Evolutionary conservation across 1,140 invertebrate genomes (phyloP).

Genomic region (Tetramorium alpestre): DNA sequence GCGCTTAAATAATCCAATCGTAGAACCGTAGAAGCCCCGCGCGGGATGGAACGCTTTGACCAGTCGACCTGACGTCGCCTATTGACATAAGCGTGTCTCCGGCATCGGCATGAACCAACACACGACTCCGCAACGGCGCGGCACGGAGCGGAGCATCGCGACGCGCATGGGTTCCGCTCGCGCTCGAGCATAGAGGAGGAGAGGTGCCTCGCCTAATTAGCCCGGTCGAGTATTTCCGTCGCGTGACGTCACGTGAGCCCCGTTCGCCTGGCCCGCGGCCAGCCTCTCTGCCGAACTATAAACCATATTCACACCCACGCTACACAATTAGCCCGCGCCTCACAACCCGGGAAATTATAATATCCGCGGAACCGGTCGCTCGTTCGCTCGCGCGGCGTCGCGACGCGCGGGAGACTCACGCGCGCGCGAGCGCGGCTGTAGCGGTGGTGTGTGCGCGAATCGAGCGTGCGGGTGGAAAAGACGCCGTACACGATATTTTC

Average conservation of each 20-base stretch:
- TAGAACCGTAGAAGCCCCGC: not conserved
- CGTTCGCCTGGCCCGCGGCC: constrained; percentile 84
- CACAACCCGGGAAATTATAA: constrained; percentile 80
- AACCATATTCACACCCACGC: constrained; percentile 85
- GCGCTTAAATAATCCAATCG: constrained; percentile 1
- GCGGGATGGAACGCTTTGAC: not conserved
- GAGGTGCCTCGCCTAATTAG: constrained; percentile 84
- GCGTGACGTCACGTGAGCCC: constrained; percentile 85
- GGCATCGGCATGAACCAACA: not conserved
- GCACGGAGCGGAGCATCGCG: constrained; percentile 67
- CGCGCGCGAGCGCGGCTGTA: not conserved
- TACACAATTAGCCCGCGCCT: constrained; percentile 83
- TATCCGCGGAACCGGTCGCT: constrained; percentile 66
- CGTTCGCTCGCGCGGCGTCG: not conserved
- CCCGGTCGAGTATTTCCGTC: constrained; percentile 84
- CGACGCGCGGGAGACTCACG: not conserved
- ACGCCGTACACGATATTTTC: not conserved
- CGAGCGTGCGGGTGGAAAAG: too few species aligned
- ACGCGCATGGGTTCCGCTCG: constrained; percentile 82
- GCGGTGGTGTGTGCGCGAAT: too few species aligned
- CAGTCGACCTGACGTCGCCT: not conserved
- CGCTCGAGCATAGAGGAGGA: constrained; percentile 82
- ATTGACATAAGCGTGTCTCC: not conserved
- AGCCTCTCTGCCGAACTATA: constrained; percentile 85
- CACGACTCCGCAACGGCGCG: not conserved